These are phyloP conservation scores for Pogoniulus pusillus DNA, from an alignment of 2,797 vertebrate genomes.

Conservation along the genomic window DNA sequence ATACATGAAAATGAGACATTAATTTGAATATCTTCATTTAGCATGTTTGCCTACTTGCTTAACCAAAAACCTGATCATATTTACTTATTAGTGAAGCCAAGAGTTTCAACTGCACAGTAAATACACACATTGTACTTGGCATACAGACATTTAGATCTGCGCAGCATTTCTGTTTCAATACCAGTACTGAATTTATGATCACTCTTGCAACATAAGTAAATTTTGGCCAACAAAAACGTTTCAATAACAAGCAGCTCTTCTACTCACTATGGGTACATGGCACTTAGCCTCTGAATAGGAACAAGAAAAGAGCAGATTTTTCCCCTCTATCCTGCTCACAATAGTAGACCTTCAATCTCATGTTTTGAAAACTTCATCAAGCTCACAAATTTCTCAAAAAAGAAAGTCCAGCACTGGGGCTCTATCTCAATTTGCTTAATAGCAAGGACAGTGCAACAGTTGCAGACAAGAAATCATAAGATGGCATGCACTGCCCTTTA, in stretches of 20 bases:
- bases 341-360: not conserved
- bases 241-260: not conserved
- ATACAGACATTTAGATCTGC: constrained; percentile 25
- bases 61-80: constrained; percentile 25
- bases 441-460: constrained; percentile 8
- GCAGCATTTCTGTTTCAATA: not conserved
- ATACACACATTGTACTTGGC: constrained; percentile 11
- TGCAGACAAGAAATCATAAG: constrained; percentile 16
- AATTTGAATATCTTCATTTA: constrained; percentile 16
- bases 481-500: constrained; percentile 59
- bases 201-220: not conserved
- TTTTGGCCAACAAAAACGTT: constrained; percentile 16
- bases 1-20: not conserved
- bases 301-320: not conserved
- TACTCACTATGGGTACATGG: not conserved
- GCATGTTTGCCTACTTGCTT: constrained; percentile 26
- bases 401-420: not conserved
- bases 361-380: not conserved
- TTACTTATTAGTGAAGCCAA: constrained; percentile 31
- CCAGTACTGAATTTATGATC: not conserved
- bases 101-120: constrained; percentile 32
- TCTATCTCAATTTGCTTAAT: not conserved
- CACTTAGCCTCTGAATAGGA: not conserved
- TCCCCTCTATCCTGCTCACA: not conserved
- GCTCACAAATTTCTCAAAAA: not conserved